Evolutionary conservation across 1,140 invertebrate species (phyloP).

Genomic region (Cepaea nemoralis): DNA sequence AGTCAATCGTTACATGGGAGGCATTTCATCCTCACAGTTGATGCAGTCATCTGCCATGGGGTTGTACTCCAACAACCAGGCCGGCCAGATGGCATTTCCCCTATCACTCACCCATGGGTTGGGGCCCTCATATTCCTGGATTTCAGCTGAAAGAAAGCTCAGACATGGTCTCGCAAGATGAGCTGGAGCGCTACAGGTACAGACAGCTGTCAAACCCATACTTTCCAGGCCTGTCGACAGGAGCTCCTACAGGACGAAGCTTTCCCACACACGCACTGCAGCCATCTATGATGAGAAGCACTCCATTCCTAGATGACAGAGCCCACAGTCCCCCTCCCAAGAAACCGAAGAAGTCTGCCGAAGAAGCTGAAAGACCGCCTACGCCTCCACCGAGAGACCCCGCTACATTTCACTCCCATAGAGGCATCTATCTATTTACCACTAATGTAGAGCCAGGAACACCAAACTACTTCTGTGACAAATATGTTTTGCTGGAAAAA

Average conservation of each 20-base stretch:
- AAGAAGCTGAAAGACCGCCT: conserved; percentile 35
- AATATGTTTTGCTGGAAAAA: conserved; percentile 53
- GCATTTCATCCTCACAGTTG: conserved; percentile 34
- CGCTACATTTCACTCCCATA: conserved; percentile 39
- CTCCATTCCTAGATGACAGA: conserved; percentile 33
- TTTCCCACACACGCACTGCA: conserved; percentile 34
- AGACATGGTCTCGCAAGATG: conserved; percentile 32
- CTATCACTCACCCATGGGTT: conserved; percentile 38
- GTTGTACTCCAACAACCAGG: conserved; percentile 33
- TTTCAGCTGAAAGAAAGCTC: conserved; percentile 31
- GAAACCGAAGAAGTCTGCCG: conserved; percentile 38
- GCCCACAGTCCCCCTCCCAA: conserved; percentile 34
- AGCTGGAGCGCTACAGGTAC: conserved; percentile 35
- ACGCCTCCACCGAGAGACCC: conserved; percentile 36
- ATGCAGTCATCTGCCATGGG: conserved; percentile 41
- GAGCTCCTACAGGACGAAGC: conserved; percentile 14
- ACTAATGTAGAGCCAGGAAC: conserved; percentile 24
- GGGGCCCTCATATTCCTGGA: conserved; percentile 32
- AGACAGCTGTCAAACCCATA: conserved; percentile 36
- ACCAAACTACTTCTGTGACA: conserved; percentile 43
- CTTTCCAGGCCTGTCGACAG: conserved; percentile 26
- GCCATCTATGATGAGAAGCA: conserved; percentile 29
- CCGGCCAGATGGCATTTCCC: conserved; percentile 36
- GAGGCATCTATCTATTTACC: conserved; percentile 49
- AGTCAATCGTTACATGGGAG: conserved; percentile 41